Conservation (phyloP, 2,113 vertebrate species). For the Syngnathus typhle region DNA sequence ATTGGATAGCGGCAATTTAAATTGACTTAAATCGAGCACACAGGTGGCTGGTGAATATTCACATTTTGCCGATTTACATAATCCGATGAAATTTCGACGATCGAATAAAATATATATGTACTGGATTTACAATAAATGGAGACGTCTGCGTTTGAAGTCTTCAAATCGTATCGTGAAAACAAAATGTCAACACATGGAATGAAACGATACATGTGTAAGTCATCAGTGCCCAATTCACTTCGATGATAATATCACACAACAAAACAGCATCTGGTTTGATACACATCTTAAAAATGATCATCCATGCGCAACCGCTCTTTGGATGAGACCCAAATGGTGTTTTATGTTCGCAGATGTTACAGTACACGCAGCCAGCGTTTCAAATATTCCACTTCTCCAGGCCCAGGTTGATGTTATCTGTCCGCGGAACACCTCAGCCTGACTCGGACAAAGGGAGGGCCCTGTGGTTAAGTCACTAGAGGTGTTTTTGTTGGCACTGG, state of each 20-base stretch:
- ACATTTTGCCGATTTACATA: constrained; percentile 15
- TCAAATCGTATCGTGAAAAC: constrained; percentile 5
- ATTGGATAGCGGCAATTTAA: constrained; percentile 70
- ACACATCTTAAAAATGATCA: constrained; percentile 20
- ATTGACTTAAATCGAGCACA: constrained; percentile 30
- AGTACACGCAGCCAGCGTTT: constrained; percentile 3
- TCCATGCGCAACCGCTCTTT: constrained; percentile 21
- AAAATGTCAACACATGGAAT: constrained; percentile 32
- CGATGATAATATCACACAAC: constrained; percentile 26
- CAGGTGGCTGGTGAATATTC: constrained; percentile 53
- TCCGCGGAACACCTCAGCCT: constrained; percentile 51
- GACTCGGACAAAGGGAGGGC: constrained; percentile 57
- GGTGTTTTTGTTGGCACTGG: constrained; percentile 76
- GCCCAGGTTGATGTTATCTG: constrained; percentile 48
- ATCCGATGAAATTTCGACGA: too few relatives aligned
- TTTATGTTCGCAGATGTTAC: constrained; percentile 11
- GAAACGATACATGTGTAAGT: constrained; percentile 15
- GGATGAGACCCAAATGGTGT: constrained; percentile 25
- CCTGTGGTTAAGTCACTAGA: constrained; percentile 53
- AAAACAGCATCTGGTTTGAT: neutral
- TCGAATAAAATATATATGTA: too few relatives aligned
- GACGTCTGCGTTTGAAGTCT: too few relatives aligned
- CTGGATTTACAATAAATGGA: too few relatives aligned
- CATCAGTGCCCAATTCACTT: constrained; percentile 36
- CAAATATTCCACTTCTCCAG: constrained; percentile 32